Base-by-base conservation (phyloP, 2,888 invertebrate species). In the Rambutsinella grinnellia region DNA sequence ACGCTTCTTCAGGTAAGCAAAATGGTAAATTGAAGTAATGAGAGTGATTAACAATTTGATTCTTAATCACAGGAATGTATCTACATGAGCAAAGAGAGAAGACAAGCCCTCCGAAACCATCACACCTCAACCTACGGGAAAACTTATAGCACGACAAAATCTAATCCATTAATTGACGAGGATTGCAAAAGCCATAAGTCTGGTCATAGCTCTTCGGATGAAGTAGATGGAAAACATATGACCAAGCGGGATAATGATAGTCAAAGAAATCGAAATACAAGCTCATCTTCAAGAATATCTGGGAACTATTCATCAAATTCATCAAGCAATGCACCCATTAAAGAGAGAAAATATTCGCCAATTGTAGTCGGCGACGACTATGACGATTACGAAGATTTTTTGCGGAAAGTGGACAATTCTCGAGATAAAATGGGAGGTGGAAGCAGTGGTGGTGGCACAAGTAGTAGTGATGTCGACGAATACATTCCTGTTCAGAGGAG, bases 61-160 rank as follows among this genome's bases (percentile, higher is more conserved):
- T 44, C 63, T 63, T 61, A 71, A 60, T 82, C 86, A 27, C 84
- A 89, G 88, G 91, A 91, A 86, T 91, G 91, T 84, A 90, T 89
- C 82, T 85, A 90, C 84, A 89, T 89, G 81, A 91, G 91, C 81
- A 91, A 91, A 85, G 91, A 91, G 85, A 87, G 91, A 54, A 87
- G 91, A 67, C 88, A 88, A 82, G 90, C 90, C 3, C 86, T 91
- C 36, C 86, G 89, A 74, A 86, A 87, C 80, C 88, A 89, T 13
- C 88, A 88, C 80, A 87, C 87, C 49, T 87, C 86, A 76, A 83
- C 85, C 51, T 79, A 76, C 65, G 60, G 60, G 24, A 74, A 69
- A 46, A 69, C 69, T 0, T 66, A 54, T 27, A 65, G 68, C 47
- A 67, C 61, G 3, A 62, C 61, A 5, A 79, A 65, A 23, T 63